Conservation (phyloP, 2,888 invertebrate genomes). For the Lacanobia wlatinum region DNA sequence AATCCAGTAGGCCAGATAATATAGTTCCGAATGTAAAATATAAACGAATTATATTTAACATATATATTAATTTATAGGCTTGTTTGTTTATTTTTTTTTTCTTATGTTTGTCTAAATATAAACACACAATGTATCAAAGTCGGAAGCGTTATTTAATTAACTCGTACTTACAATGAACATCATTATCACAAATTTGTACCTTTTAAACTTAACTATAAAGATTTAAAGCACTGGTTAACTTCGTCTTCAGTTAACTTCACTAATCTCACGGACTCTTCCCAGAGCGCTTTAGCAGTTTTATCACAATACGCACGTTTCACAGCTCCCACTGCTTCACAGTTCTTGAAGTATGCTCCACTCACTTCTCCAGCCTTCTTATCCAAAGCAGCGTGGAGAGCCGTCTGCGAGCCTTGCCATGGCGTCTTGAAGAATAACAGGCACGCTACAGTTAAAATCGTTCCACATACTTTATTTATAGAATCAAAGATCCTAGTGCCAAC, state of each 20-base stretch:
- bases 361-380: constrained; percentile 58
- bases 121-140: not conserved
- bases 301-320: constrained; percentile 90
- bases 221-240: constrained; percentile 44
- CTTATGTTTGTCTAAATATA: not conserved
- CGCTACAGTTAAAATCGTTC: constrained; percentile 87
- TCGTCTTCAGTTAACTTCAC: constrained; percentile 59
- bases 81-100: not conserved
- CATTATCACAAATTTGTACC: not conserved
- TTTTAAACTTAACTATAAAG: not conserved
- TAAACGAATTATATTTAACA: not conserved
- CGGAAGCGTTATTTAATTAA: not conserved
- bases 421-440: constrained; percentile 77
- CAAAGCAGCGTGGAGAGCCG: constrained; percentile 61
- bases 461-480: constrained; percentile 80
- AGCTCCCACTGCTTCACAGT: constrained; percentile 92
- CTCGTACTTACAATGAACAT: not conserved
- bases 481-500: constrained; percentile 94
- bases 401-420: constrained; percentile 61
- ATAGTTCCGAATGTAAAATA: not conserved
- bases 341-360: constrained; percentile 92
- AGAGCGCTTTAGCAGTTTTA: constrained; percentile 73
- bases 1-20: no score
- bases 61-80: no score
- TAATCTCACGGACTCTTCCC: constrained; percentile 67